Base-by-base conservation (phyloP, 2,888 invertebrate species). In the Omphaloscelis lunosa region DNA sequence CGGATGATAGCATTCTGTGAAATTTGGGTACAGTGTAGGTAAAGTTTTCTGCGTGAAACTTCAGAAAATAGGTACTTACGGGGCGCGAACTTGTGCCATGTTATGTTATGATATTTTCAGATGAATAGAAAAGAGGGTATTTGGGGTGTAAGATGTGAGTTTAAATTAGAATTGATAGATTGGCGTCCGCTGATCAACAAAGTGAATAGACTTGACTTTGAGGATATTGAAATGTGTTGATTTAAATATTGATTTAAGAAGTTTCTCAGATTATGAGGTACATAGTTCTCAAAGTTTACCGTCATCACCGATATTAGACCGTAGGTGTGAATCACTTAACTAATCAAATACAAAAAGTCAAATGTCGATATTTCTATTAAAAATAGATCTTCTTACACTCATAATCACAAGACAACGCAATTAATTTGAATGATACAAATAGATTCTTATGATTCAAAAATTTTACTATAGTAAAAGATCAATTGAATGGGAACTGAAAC, bases 261-360 rank as follows among this genome's bases (percentile, higher is more conserved):
- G 39, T 53, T 45, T 56, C 17, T 27, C 27, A 65, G 17, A 69
- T 45, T 34, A 56, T 48, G 29, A 15, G 12, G 61, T 61, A 34
- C 27, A 29, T 27, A 41, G 12, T 56, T 39, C 48, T 56, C 27
- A 27, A 20, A 78, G n/a, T 12, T 51, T 41, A 63, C 17, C 9
- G 34, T 78, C 80, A 72, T 56, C 48, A 23, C 11, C 39, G 34
- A 45, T 51, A 45, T 61, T 61, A 59, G 20, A 72, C 48, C n/a
- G 27, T n/a, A 20, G 45, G 15, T 48, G 62, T 73, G 62, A 72
- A 73, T 29, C 23, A 80, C 34, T 48, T 56, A 34, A 5, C 34
- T 34, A 48, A 80, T 20, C 73, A 73, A 77, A 73, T 48, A 41
- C 20, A 27, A 61, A 77, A 80, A 73, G 7, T 62, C 53, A 62